A percentile compares a stretch with the other conserved stretches of the same genome.
phyloP scores from a whole-genome alignment of 2,888 invertebrate species.

The Mongoloraphidia duomilia region DNA sequence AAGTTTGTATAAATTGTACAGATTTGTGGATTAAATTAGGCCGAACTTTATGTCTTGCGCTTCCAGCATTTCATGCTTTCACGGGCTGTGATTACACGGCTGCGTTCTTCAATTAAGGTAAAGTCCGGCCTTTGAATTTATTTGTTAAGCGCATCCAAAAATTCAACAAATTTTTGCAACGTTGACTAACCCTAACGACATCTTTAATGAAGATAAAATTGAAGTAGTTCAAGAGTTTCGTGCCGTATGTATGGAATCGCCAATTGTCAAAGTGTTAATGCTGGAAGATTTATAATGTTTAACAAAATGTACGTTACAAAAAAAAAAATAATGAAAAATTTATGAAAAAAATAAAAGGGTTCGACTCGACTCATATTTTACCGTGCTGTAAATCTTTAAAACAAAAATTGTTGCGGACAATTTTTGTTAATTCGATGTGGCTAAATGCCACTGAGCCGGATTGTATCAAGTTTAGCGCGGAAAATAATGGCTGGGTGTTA shows the following conservation, averaged over 20 bases:
- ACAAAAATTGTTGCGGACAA: not conserved
- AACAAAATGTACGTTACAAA: not conserved
- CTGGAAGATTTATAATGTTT: too few relatives aligned
- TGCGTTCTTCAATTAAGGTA: conserved; percentile 13
- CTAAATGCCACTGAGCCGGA: not conserved
- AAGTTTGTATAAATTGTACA: too few relatives aligned
- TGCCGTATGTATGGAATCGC: too few relatives aligned
- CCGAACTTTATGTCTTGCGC: not conserved
- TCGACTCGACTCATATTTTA: not conserved
- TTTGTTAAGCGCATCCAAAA: conserved; percentile 12
- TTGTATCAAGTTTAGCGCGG: not conserved
- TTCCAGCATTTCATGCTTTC: conserved; percentile 11
- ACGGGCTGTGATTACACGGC: conserved; percentile 13
- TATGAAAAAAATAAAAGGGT: not conserved
- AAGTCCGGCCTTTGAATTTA: conserved; percentile 12
- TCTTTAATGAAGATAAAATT: not conserved
- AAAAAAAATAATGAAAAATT: too few relatives aligned
- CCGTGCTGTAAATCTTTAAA: not conserved
- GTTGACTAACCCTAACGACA: conserved; percentile 10
- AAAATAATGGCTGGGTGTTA: conserved; percentile 1
- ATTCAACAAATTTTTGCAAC: conserved; percentile 15
- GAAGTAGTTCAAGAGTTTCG: too few relatives aligned
- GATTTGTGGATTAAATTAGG: too few relatives aligned
- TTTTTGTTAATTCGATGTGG: not conserved
- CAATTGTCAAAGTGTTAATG: too few relatives aligned